Evolutionary conservation across 2,888 invertebrate genomes (phyloP).

Genomic region (Andrena hattorfiana): DNA sequence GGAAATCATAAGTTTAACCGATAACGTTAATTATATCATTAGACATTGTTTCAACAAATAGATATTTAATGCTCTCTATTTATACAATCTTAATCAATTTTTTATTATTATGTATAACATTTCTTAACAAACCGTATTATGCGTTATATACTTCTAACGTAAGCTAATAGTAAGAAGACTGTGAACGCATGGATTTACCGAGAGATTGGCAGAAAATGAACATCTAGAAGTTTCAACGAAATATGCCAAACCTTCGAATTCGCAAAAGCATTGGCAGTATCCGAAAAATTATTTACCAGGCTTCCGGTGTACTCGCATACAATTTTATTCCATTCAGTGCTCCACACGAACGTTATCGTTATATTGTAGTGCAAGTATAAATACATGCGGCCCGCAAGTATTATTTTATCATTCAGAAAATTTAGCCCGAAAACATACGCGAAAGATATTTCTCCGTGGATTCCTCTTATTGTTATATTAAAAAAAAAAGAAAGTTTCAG

Average conservation of each 20-base stretch:
- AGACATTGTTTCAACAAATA: constrained; percentile 60
- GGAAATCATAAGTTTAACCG: constrained; percentile 49
- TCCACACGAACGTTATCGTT: constrained; percentile 22
- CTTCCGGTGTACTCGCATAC: constrained; percentile 31
- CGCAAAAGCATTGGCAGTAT: constrained; percentile 52
- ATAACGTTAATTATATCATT: constrained; percentile 52
- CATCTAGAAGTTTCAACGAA: constrained; percentile 41
- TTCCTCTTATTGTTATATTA: constrained; percentile 47
- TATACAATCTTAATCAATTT: constrained; percentile 71
- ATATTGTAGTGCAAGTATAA: constrained; percentile 36
- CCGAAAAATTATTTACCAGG: constrained; percentile 30
- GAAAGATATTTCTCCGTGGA: constrained; percentile 30
- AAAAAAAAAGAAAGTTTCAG: constrained; percentile 35
- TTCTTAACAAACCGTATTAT: constrained; percentile 70
- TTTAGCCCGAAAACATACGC: constrained; percentile 47
- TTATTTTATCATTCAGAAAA: constrained; percentile 37
- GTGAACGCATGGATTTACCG: constrained; percentile 56
- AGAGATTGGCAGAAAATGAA: constrained; percentile 52
- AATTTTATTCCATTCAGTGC: constrained; percentile 26
- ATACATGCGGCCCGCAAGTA: constrained; percentile 29
- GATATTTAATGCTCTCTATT: constrained; percentile 60
- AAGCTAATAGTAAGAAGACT: constrained; percentile 62
- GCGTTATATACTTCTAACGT: constrained; percentile 58
- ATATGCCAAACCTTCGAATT: constrained; percentile 31
- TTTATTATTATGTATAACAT: constrained; percentile 74